Evolutionary conservation across 1,140 invertebrate species (phyloP).

Genomic region (Drosophila busckii): DNA sequence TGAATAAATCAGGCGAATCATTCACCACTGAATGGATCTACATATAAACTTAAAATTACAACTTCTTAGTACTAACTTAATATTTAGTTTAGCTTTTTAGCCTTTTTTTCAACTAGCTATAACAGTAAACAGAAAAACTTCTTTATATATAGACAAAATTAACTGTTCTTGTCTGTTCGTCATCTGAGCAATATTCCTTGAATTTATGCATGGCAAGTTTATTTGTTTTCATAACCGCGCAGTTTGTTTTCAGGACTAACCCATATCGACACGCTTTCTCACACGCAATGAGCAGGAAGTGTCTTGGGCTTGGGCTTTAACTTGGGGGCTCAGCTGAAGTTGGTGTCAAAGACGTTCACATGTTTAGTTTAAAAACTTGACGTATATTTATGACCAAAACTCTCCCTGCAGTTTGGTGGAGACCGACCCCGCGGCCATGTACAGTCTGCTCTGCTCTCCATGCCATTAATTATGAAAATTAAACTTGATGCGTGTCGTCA

Average conservation of each 20-base stretch:
- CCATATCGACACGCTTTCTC: slow-evolving; percentile 22
- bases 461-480: slow-evolving; percentile 73
- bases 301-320: slow-evolving; percentile 14
- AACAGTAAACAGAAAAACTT: too few species aligned
- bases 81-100: too few species aligned
- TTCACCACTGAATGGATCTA: too few species aligned
- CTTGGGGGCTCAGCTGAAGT: slow-evolving; percentile 3
- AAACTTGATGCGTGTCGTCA: slow-evolving; percentile 64
- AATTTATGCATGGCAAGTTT: too few species aligned
- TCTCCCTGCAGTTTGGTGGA: too few species aligned
- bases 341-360: slow-evolving; percentile 40
- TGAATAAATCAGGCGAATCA: too few species aligned
- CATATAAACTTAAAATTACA: too few species aligned
- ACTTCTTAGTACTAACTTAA: too few species aligned
- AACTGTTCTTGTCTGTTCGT: too few species aligned
- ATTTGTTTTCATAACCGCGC: slow-evolving; percentile 1
- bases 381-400: slow-evolving; percentile 52
- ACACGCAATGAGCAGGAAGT: slow-evolving; percentile 46
- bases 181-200: too few species aligned
- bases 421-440: slow-evolving; percentile 11
- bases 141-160: too few species aligned
- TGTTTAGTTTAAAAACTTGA: slow-evolving; percentile 27
- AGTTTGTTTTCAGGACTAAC: slow-evolving; percentile 6
- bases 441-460: slow-evolving; percentile 27
- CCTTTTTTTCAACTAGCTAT: too few species aligned